phyloP scores from a whole-genome alignment of 2,113 vertebrate species.

The Lonchura striata region DNA sequence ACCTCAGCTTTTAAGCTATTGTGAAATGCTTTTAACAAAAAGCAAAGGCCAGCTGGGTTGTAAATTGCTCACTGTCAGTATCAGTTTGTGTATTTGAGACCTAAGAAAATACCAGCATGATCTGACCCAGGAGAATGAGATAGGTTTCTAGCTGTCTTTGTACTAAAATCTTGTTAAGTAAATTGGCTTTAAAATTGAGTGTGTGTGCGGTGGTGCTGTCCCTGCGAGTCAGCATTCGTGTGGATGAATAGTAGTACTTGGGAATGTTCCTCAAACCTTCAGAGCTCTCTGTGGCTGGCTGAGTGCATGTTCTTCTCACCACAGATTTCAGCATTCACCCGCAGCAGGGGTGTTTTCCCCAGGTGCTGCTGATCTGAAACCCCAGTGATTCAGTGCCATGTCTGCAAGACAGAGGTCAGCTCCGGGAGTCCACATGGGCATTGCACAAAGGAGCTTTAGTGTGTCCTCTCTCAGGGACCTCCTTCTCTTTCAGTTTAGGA shows the following conservation, averaged over 20 bases:
- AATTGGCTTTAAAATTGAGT: background rate
- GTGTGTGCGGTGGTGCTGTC: background rate
- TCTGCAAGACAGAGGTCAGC: background rate
- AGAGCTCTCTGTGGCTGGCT: background rate
- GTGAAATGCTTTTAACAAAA: background rate
- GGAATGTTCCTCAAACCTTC: background rate
- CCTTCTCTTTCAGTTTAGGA: background rate
- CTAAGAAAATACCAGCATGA: background rate
- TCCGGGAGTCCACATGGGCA: background rate
- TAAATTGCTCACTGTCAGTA: background rate
- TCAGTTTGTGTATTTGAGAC: background rate
- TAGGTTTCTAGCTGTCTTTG: background rate
- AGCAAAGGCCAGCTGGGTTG: background rate
- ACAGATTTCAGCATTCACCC: background rate
- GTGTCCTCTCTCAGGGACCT: rapidly evolving
- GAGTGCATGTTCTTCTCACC: background rate
- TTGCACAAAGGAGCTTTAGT: background rate
- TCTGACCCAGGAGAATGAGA: background rate
- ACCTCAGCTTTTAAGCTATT: background rate
- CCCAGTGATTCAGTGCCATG: background rate
- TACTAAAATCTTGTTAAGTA: background rate
- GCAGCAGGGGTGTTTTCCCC: background rate
- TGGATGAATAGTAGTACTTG: background rate
- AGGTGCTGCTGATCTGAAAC: background rate
- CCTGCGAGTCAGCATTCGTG: background rate